These are phyloP conservation scores for Gymnodraco acuticeps DNA, from an alignment of 2,797 vertebrate species.

Conservation along the genomic window DNA sequence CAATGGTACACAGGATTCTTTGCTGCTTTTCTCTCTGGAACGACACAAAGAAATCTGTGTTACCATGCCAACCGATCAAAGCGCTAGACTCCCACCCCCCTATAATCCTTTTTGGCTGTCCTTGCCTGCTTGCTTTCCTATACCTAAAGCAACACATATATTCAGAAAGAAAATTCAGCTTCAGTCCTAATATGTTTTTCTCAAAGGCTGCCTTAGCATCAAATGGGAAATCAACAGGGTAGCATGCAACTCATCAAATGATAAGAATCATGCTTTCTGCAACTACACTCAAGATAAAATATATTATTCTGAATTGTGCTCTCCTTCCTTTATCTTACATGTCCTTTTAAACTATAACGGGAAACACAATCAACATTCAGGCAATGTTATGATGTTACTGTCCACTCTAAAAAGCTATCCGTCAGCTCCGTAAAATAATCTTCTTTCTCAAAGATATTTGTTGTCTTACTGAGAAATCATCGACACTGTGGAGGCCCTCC, in stretches of 20 bases:
- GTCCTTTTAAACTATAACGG: neutral
- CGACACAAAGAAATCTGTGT: conserved; percentile 79
- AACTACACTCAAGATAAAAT: conserved; percentile 18
- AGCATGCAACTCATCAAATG: neutral
- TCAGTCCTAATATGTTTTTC: neutral
- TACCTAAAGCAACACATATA: conserved; percentile 52
- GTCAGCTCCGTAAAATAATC: too few relatives aligned
- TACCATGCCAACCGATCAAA: conserved; percentile 82
- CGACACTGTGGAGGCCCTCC: neutral
- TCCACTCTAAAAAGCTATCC: conserved; percentile 12
- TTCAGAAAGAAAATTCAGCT: conserved; percentile 15
- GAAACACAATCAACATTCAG: conserved; percentile 8
- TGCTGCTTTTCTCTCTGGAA: conserved; percentile 65
- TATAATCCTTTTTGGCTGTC: conserved; percentile 62
- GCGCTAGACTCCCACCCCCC: conserved; percentile 42
- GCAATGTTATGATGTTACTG: conserved; percentile 9
- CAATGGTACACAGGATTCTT: conserved; percentile 74
- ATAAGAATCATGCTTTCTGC: conserved; percentile 17
- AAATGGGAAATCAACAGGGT: conserved; percentile 25
- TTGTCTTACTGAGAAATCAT: neutral
- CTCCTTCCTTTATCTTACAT: conserved; percentile 31
- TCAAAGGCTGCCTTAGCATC: conserved; percentile 20
- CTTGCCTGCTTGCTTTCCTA: conserved; percentile 31
- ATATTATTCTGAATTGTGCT: conserved; percentile 33
- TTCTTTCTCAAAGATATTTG: neutral